Evolutionary conservation across 2,113 vertebrate species (phyloP).

Genomic region (Arizona elegans): DNA sequence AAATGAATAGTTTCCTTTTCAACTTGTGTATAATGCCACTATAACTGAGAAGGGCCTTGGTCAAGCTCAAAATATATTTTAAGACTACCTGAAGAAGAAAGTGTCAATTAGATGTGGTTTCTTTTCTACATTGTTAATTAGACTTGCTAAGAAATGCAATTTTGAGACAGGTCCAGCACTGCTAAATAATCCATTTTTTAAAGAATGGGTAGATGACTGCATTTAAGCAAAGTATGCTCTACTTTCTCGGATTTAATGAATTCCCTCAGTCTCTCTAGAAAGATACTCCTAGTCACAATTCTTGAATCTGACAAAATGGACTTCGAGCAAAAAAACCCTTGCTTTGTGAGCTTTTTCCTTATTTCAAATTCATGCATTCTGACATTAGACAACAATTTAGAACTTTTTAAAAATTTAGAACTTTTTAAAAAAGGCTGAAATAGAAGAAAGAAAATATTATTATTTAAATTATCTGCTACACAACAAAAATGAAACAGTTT

Average conservation of each 20-base stretch:
- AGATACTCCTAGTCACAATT: background rate
- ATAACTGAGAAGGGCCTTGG: background rate
- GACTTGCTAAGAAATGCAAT: background rate
- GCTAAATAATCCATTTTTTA: background rate
- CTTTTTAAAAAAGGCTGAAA: slow-evolving; percentile 39
- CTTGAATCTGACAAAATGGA: background rate
- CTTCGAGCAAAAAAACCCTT: background rate
- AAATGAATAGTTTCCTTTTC: background rate
- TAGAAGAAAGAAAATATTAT: slow-evolving; percentile 35
- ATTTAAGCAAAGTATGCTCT: background rate
- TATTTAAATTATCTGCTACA: slow-evolving; percentile 11
- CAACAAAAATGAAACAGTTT: slow-evolving; percentile 31
- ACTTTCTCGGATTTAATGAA: background rate
- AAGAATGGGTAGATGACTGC: background rate
- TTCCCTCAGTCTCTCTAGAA: background rate
- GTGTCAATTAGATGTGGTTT: background rate
- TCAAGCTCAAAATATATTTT: background rate
- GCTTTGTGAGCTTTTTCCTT: background rate
- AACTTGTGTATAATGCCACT: background rate
- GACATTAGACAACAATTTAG: slow-evolving; percentile 22
- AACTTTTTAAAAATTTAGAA: background rate
- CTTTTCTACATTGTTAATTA: background rate
- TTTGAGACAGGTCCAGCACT: background rate
- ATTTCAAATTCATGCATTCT: background rate
- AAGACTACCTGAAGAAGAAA: background rate